phyloP scores from a whole-genome alignment of 2,888 invertebrate species.

The Caenorhabditis sp. region DNA sequence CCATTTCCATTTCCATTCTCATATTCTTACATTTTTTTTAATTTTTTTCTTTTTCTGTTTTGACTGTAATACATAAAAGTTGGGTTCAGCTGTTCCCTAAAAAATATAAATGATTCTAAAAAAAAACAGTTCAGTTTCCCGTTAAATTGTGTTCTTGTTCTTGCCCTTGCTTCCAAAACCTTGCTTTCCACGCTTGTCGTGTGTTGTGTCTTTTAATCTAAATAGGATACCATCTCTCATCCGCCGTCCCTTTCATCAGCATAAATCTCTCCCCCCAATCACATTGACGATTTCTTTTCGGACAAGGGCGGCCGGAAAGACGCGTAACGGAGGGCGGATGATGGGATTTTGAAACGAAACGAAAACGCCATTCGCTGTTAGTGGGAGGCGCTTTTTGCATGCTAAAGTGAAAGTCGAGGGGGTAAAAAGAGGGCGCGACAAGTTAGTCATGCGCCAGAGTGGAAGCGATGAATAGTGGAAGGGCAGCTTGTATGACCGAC shows the following conservation, averaged over 20 bases:
- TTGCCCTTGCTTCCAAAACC: too few species aligned
- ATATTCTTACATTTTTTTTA: too few species aligned
- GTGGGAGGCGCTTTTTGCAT: not conserved
- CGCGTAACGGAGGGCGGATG: not conserved
- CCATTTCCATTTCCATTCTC: too few species aligned
- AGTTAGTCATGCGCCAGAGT: constrained; percentile 42
- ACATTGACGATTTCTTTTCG: constrained; percentile 8
- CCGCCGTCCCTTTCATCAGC: constrained; percentile 1
- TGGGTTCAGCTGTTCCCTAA: too few species aligned
- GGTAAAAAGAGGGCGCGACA: constrained; percentile 28
- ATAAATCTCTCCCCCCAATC: constrained; percentile 6
- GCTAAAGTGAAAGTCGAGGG: not conserved
- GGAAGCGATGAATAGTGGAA: too few species aligned
- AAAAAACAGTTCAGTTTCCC: not conserved
- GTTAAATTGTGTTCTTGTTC: too few species aligned
- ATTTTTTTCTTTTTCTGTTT: too few species aligned
- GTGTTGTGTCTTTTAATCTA: not conserved
- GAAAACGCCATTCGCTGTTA: constrained; percentile 6
- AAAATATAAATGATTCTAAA: too few species aligned
- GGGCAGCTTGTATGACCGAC: too few species aligned
- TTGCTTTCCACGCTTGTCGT: not conserved
- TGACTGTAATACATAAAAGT: too few species aligned
- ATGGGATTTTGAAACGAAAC: constrained; percentile 14
- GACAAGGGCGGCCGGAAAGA: not conserved
- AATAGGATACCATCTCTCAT: constrained; percentile 9